Evolutionary conservation across 2,113 vertebrate species (phyloP), one percentile per base, ranked within the genome.

Genomic region (Arenaria interpres): DNA sequence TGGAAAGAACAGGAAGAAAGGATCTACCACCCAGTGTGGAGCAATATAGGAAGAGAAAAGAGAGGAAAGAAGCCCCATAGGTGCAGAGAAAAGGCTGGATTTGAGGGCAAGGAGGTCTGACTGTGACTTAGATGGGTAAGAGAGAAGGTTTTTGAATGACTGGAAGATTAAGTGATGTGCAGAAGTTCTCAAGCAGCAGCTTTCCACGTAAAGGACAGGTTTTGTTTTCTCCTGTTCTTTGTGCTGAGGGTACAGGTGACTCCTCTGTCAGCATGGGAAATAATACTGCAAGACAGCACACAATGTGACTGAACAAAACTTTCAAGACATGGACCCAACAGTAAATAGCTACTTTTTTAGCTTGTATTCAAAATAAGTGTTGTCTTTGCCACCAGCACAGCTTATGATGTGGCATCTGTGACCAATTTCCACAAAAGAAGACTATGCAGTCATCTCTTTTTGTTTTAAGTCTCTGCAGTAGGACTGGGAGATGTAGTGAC

Each of bases 381-480:
- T 1, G 0, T 62, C 87, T 66, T 91, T 94, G 78, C 77, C 62
- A 93, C 78, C 75, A 76, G 39, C 81, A 33, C 35, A 25, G 33
- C n/a, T 67, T 79, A 68, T 68, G 69, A 63, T 77, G 39, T 39
- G 62, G 45, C 30, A 54, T 25, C 62, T 73, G 67, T 68, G 83
- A 79, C 25, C 67, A 85, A 22, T 90, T 91, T 74, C 56, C 41
- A 89, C 43, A 67, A 68, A 81, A 90, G 85, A 79, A 54, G 64
- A 81, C 35, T 51, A 24, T 39, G 41, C 18, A 89, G 73, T 41
- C 50, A 69, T 56, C 14, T 82, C 73, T 78, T 71, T 79, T 67
- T 91, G 86, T 91, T 93, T 92, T 60, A 96, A 93, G 56, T 76
- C 64, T 80, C 57, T 89, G 63, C 67, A 57, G 35, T 33, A 91